Evolutionary conservation across 23 tunicate species (phyloP).

Genomic region (Diplosoma virens): DNA sequence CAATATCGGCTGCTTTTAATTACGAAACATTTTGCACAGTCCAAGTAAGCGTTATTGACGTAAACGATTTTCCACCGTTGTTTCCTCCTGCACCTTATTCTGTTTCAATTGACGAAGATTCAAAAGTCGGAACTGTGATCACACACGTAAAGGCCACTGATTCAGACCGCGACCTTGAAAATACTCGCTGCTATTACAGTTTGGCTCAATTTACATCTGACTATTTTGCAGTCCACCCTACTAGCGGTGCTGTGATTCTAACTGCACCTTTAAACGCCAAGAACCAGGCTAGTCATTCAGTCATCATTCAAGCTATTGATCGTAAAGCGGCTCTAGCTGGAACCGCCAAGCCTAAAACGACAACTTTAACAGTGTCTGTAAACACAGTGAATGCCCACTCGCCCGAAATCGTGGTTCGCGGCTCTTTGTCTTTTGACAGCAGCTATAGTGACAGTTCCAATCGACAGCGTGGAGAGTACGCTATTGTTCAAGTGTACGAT

Average conservation of each 20-base stretch:
- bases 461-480: background rate
- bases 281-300: constrained; percentile 40
- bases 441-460: background rate
- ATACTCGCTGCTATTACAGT: constrained; percentile 53
- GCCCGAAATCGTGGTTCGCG: constrained; percentile 29
- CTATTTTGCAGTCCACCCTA: constrained; percentile 67
- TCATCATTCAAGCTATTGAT: constrained; percentile 42
- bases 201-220: constrained; percentile 18
- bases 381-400: constrained; percentile 39
- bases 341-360: constrained; percentile 39
- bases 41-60: constrained; percentile 32
- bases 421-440: background rate
- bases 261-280: constrained; percentile 31
- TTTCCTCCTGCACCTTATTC: constrained; percentile 42
- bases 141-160: constrained; percentile 49
- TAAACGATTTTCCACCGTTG: constrained; percentile 58
- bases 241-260: constrained; percentile 51
- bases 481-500: constrained; percentile 37
- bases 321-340: constrained; percentile 56
- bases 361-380: constrained; percentile 47
- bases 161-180: constrained; percentile 48
- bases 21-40: constrained; percentile 49
- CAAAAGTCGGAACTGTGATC: constrained; percentile 44
- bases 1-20: constrained; percentile 27
- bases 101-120: constrained; percentile 44